Base-by-base conservation (phyloP, 2,888 invertebrate species). In the Drosophila glabriapex region DNA sequence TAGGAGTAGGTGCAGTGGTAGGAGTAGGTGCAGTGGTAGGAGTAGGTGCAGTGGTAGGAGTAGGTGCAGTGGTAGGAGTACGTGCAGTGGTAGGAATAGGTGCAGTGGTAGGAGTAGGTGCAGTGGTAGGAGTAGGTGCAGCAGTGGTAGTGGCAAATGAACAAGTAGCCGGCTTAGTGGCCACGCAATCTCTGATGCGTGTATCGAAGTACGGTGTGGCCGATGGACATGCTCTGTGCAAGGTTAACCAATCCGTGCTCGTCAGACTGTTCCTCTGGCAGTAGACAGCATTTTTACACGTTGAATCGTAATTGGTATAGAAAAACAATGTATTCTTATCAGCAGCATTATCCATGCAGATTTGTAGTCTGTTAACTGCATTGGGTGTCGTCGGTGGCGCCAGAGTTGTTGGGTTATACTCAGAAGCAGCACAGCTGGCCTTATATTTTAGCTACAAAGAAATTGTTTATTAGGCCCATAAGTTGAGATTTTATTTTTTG, bases 281-380 rank as follows among this genome's bases (percentile, higher is more conserved):
- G 41, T 87, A 85, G 5, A 87, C 43, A 33, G 61, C 87, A 22
- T 41, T 75, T 4, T 35, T 49, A 70, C 85, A 85, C 10, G 55
- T 68, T 7, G 54, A 14, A 53, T 87, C 87, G n/a, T 12, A 55
- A 29, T 71, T 66, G 5, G 62, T 12, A 22, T 71, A 81, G 62
- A 87, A 85, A 37, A 41, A 85, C 0, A 29, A 29, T 2, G 14
- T 37, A 2, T 7, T 33, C 0, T 53, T 25, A 0, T 0, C n/a
- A 1, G 59, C 41, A 4, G 50, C 78, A 2, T 16, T 7, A 25
- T 25, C 16, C 1, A 0, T 0, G 31, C 88, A 87, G n/a, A 62
- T n/a, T 10, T 1, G 10, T 7, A 39, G 1, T 16, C 60, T 54
- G 0, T 53, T 39, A 0, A 0, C 3, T 1, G 50, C 1, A 39